phyloP scores from a whole-genome alignment of 2,113 vertebrate genomes.

The Gavialis gangeticus region DNA sequence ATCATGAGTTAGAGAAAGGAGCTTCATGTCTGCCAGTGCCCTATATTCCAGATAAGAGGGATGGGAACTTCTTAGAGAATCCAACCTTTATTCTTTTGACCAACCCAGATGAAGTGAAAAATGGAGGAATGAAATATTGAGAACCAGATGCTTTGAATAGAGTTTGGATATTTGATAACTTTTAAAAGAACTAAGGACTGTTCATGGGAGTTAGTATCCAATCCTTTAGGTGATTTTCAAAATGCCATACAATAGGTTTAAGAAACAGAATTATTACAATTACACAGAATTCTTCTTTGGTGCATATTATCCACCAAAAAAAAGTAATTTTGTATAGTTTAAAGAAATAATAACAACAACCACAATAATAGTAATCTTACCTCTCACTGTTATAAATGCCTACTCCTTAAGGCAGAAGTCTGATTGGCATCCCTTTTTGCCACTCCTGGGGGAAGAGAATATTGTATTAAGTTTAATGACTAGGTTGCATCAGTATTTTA shows the following conservation, averaged over 20 bases:
- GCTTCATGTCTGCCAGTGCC: no score
- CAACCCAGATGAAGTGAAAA: background rate
- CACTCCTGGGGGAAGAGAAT: constrained; percentile 15
- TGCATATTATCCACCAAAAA: background rate
- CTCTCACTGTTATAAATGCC: background rate
- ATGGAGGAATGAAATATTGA: background rate
- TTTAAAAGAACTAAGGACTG: fast-evolving
- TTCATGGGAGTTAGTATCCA: background rate
- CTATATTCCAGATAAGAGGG: background rate
- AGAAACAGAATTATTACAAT: background rate
- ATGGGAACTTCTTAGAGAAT: background rate
- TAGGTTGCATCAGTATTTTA: background rate
- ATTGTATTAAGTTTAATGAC: background rate
- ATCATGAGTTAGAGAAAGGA: no score
- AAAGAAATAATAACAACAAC: background rate
- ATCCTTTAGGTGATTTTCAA: background rate
- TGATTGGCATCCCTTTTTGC: background rate
- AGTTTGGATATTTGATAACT: background rate
- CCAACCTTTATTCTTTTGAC: background rate
- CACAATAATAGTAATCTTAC: background rate
- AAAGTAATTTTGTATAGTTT: background rate
- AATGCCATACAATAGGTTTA: background rate
- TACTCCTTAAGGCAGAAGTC: constrained; percentile 21
- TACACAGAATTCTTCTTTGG: background rate
- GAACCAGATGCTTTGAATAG: background rate